Conservation (phyloP, 1,140 invertebrate genomes). For the Saxidomus purpurata region DNA sequence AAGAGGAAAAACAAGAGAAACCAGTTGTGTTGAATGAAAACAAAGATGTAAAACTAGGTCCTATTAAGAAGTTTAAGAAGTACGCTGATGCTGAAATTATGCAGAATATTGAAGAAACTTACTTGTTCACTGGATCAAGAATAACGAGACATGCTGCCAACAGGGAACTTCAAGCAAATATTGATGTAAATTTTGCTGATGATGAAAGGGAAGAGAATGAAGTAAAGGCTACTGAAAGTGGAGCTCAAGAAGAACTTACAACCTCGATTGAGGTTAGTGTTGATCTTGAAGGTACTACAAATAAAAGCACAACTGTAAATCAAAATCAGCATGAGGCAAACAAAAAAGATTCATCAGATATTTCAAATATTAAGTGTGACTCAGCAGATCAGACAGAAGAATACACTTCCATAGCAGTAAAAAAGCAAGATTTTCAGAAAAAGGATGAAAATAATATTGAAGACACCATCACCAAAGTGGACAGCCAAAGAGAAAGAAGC, state of each 20-base stretch:
- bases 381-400: neutral
- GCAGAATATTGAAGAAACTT: slow-evolving; percentile 59
- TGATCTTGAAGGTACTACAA: neutral
- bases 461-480: too few species aligned
- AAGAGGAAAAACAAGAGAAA: neutral
- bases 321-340: neutral
- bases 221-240: neutral
- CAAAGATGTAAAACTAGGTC: neutral
- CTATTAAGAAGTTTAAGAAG: slow-evolving; percentile 26
- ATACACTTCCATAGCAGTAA: neutral
- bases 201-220: neutral
- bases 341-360: too few species aligned
- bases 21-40: neutral
- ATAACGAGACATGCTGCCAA: slow-evolving; percentile 15
- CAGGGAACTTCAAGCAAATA: neutral
- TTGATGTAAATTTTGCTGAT: neutral
- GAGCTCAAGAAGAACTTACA: neutral
- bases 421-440: neutral
- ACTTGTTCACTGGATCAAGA: slow-evolving; percentile 36
- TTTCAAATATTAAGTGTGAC: too few species aligned
- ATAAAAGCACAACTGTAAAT: neutral
- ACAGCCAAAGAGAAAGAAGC: slow-evolving; percentile 32
- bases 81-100: slow-evolving; percentile 60
- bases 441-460: neutral
- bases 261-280: too few species aligned